These are phyloP conservation scores for Colostygia pectinataria DNA, from an alignment of 2,888 invertebrate genomes.

Conservation along the genomic window DNA sequence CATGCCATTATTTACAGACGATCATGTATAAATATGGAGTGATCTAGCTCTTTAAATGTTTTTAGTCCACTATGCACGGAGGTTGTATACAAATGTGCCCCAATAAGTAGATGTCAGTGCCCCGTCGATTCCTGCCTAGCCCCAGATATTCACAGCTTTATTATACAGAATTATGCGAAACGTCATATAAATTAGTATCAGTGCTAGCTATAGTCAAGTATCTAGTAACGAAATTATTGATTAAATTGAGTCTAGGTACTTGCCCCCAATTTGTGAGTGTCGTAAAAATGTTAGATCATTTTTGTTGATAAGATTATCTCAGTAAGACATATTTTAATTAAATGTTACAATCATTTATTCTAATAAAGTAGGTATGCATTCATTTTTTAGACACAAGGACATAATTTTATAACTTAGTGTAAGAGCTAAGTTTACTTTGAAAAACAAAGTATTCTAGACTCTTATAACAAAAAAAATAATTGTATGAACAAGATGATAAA, in stretches of 20 bases:
- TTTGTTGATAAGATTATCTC: conserved; percentile 5
- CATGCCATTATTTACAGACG: too few species aligned
- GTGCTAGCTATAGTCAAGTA: conserved; percentile 33
- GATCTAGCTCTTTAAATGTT: conserved; percentile 2
- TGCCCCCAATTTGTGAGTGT: conserved; percentile 5
- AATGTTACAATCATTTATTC: too few species aligned
- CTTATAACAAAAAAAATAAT: too few species aligned
- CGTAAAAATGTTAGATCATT: conserved; percentile 6
- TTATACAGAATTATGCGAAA: conserved; percentile 40
- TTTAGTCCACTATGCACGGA: conserved; percentile 29
- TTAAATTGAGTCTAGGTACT: conserved; percentile 25
- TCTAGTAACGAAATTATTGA: conserved; percentile 20
- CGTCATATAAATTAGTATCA: conserved; percentile 42
- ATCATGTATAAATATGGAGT: not conserved
- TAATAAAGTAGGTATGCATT: too few species aligned
- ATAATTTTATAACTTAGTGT: too few species aligned
- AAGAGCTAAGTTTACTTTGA: too few species aligned
- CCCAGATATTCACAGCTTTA: conserved; percentile 43
- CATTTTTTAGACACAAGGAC: too few species aligned
- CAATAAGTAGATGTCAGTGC: conserved; percentile 22
- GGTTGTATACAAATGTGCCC: conserved; percentile 50
- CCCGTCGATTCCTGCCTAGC: conserved; percentile 30
- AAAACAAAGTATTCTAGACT: too few species aligned
- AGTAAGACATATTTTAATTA: too few species aligned
- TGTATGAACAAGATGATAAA: too few species aligned